Percentiles rank a stretch among this genome's conserved stretches.
These are phyloP conservation scores for Apoderus coryli DNA, from an alignment of 2,888 invertebrate genomes.

Conservation along the genomic window DNA sequence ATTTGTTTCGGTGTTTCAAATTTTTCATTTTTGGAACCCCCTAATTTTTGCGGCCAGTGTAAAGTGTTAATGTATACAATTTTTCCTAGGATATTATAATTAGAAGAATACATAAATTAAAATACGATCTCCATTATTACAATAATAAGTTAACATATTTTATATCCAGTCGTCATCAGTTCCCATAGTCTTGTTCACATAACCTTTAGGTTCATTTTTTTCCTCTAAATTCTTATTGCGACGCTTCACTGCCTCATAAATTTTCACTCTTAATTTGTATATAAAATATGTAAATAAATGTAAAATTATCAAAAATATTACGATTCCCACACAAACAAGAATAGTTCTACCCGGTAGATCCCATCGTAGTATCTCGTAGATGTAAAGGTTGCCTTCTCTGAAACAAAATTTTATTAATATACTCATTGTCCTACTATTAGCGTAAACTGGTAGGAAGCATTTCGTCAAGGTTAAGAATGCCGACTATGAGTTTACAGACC, in stretches of 20 bases:
- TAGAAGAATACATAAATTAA: no score
- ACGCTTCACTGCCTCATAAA: slow-evolving; percentile 16
- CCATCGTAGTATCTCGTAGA: slow-evolving; percentile 72
- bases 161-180: slow-evolving; percentile 1
- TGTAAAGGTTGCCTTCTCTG: slow-evolving; percentile 46
- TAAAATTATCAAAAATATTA: slow-evolving; percentile 42
- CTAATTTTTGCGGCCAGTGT: no score
- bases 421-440: no score
- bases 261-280: slow-evolving; percentile 28
- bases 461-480: no score
- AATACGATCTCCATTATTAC: no score
- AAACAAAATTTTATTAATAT: slow-evolving; percentile 17
- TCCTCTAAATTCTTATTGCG: slow-evolving; percentile 13
- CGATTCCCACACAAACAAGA: slow-evolving; percentile 42
- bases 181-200: slow-evolving; percentile 22
- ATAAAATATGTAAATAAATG: slow-evolving; percentile 44
- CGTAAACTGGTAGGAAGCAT: no score
- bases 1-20: no score
- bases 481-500: no score
- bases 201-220: slow-evolving; percentile 15
- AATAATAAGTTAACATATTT: no score
- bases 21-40: no score
- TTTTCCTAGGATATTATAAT: no score
- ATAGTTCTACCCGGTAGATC: slow-evolving; percentile 43
- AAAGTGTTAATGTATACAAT: no score